Base-by-base conservation (phyloP, 2,113 vertebrate species). In the Ceyx margarethae region DNA sequence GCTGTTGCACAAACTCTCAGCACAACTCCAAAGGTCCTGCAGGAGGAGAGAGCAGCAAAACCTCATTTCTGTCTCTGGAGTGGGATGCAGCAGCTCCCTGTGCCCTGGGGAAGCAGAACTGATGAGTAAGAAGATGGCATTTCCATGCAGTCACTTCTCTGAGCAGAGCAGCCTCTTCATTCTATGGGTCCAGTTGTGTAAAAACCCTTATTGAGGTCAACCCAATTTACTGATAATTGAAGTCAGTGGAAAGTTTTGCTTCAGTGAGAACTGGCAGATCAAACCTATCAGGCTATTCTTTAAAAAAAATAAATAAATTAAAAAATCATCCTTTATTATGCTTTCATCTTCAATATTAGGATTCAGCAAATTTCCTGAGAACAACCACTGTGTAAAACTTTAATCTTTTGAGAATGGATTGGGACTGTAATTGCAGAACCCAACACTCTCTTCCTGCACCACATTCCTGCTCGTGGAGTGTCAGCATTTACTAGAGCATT, bases 361-460 rank as follows among this genome's bases (percentile, higher is more conserved):
- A 95, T 92, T 96, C 91, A 95, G 87, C 94, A 91, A 80, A 85
- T 92, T 94, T 89, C 75, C 56, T 3, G 15, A 92, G 92, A 93
- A 93, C 91, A 89, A 89, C 89, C 75, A 81, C 95, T 69, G 84
- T 66, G 91, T 94, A 93, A 95, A 96, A 96, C 94, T 92, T 94
- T 91, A 95, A 91, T 96, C 92, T 96, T 91, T 64, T 21, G 81
- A 91, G 91, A 74, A 66, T 37, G 91, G 84, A 58, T 92, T 42
- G 37, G 72, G 89, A 84, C 81, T 91, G 81, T 81, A 96, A 92
- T 89, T 95, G 86, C 81, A 93, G 92, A 91, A 45, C 3, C 35
- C 78, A 73, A n/a, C 67, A 33, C 43, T 64, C 46, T 89, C 60
- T 50, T 94, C 42, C 78, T 73, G 50, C 54, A 46, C 73, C 14